These are phyloP conservation scores for Zaprionus kolodkinae DNA, from an alignment of 1,140 invertebrate species.

Conservation along the genomic window DNA sequence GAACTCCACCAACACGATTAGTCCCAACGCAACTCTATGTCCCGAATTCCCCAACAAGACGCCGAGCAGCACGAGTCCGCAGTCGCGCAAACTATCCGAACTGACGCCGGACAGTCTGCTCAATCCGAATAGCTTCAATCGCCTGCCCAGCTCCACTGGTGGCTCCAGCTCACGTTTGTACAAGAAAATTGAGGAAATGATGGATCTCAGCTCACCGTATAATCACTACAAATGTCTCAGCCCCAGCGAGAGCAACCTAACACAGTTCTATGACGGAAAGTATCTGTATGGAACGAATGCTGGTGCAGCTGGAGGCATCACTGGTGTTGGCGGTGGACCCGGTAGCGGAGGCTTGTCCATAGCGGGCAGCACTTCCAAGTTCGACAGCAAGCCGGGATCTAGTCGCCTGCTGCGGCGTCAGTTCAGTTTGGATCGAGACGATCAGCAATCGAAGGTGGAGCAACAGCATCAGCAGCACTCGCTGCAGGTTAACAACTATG, in stretches of 20 bases:
- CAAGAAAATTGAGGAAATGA: constrained; percentile 84
- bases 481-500: constrained; percentile 66
- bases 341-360: constrained; percentile 54
- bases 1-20: constrained; percentile 78
- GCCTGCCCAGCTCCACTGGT: constrained; percentile 73
- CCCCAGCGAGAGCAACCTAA: constrained; percentile 87
- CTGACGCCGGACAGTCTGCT: constrained; percentile 73
- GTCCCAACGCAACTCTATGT: constrained; percentile 75
- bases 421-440: constrained; percentile 89
- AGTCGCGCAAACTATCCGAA: constrained; percentile 78
- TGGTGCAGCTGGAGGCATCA: constrained; percentile 25
- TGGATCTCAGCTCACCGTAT: constrained; percentile 89
- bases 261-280: constrained; percentile 83
- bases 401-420: constrained; percentile 88
- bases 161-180: constrained; percentile 78
- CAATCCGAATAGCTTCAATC: constrained; percentile 80
- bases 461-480: constrained; percentile 71
- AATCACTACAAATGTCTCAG: constrained; percentile 90
- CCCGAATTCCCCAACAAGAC: constrained; percentile 77
- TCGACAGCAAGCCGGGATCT: constrained; percentile 76
- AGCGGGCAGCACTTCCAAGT: constrained; percentile 53
- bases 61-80: constrained; percentile 68
- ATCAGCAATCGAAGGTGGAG: constrained; percentile 82
- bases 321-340: constrained; percentile 16
- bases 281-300: constrained; percentile 65